These are phyloP conservation scores for Pachycephus smyrnensis DNA, from an alignment of 2,888 invertebrate genomes.

Conservation along the genomic window DNA sequence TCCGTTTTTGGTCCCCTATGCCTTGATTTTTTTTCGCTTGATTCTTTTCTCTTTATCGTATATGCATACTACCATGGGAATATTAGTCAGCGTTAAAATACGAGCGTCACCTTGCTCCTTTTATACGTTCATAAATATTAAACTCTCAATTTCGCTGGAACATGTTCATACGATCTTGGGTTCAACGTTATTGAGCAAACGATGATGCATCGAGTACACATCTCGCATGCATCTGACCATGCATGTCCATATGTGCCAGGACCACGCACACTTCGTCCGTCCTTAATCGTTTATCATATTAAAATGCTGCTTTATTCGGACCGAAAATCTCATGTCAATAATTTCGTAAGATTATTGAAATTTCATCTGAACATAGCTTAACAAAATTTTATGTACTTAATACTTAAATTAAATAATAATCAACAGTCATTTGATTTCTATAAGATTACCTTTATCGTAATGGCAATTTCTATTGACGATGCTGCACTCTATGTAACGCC, in stretches of 20 bases:
- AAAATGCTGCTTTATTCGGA: slow-evolving; percentile 16
- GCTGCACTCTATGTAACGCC: not conserved
- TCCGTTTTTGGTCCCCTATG: not conserved
- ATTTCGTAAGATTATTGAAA: not conserved
- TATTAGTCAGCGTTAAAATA: not conserved
- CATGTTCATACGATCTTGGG: slow-evolving; percentile 32
- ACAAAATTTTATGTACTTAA: not conserved
- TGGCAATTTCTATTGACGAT: not conserved
- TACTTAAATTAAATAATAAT: not conserved
- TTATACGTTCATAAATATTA: slow-evolving; percentile 56
- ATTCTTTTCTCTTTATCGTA: not conserved
- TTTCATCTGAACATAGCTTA: not conserved
- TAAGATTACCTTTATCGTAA: not conserved
- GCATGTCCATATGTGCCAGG: slow-evolving; percentile 38
- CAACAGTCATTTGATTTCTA: not conserved
- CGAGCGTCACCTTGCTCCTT: slow-evolving; percentile 42
- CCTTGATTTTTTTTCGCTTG: not conserved
- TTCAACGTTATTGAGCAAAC: slow-evolving; percentile 25
- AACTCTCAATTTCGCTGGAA: slow-evolving; percentile 53
- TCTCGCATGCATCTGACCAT: slow-evolving; percentile 33
- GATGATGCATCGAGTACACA: slow-evolving; percentile 49
- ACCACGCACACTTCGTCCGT: slow-evolving; percentile 34
- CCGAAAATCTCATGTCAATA: not conserved
- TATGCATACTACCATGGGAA: not conserved
- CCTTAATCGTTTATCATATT: slow-evolving; percentile 39